Evolutionary conservation across 2,888 invertebrate genomes (phyloP), one percentile per base, ranked within the genome.

Genomic region (Ennomos erosarius): DNA sequence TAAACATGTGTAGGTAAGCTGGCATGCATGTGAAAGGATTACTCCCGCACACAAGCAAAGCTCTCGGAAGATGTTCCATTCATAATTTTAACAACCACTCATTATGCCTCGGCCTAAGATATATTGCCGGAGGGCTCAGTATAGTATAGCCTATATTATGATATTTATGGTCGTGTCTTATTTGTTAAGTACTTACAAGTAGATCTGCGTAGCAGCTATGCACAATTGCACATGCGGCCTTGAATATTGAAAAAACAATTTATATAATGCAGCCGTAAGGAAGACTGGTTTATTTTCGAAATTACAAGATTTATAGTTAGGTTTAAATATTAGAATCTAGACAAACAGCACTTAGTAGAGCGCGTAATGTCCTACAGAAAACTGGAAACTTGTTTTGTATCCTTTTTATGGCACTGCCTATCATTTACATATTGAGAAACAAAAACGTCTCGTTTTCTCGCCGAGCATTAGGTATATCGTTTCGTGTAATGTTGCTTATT

Each of bases 51-150:
- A 84, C 82, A 70, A 58, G 52, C 39, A 57, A 52, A 55, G 47
- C 58, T 57, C 71, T 81, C 74, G 67, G 79, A 79, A 84, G 86
- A 87, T 82, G 82, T 81, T 89, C 84, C 89, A 90, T 90, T 90
- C 90, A 90, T 90, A 88, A 88, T 87, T 85, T 87, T 87, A 88
- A 89, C 88, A 89, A 86, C 88, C 86, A 79, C 87, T 89, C 86
- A 88, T 89, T 89, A 88, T 86, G 75, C 76, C 55, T 55, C 50
- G 71, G 79, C 74, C 82, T 76, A 79, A 76, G 78, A 82, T 77
- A 10, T 76, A 69, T 69, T 70, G 80, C 81, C 78, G 70, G 71
- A 78, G 82, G 79, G 78, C 75, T 74, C 76, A 67, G 67, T 71
- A 71, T 78, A 67, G 67, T 71, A 71, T 78, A 78, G 79, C 74